These are phyloP conservation scores for Plutomurus gul DNA, from an alignment of 1,140 invertebrate species.

Conservation along the genomic window DNA sequence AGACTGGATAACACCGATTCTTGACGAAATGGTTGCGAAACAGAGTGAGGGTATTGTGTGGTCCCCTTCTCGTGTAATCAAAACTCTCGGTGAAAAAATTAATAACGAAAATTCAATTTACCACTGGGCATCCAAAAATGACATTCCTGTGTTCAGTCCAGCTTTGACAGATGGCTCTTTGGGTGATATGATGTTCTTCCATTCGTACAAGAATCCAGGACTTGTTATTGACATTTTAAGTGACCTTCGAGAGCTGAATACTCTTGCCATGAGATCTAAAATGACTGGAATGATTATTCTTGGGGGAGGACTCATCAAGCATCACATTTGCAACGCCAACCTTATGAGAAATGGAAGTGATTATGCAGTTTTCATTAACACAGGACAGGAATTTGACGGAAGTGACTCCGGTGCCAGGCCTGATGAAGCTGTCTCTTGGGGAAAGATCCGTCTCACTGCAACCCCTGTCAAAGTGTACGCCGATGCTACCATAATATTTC, in stretches of 20 bases:
- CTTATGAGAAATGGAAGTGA: constrained; percentile 99
- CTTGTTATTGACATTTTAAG: constrained; percentile 89
- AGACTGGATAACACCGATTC: constrained; percentile 94
- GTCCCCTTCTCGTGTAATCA: constrained; percentile 91
- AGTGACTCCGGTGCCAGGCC: constrained; percentile 96
- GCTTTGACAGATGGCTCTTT: constrained; percentile 97
- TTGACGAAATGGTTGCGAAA: constrained; percentile 89
- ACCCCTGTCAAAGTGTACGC: constrained; percentile 93
- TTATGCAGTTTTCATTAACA: constrained; percentile 95
- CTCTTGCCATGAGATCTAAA: constrained; percentile 90
- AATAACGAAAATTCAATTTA: constrained; percentile 90
- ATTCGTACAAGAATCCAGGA: constrained; percentile 90
- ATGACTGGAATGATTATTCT: constrained; percentile 97
- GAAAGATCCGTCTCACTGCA: constrained; percentile 82
- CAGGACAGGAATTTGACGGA: constrained; percentile 97
- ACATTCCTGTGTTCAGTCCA: constrained; percentile 97
- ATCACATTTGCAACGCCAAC: constrained; percentile 98
- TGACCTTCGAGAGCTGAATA: constrained; percentile 89
- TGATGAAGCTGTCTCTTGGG: constrained; percentile 98
- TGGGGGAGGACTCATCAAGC: constrained; percentile 96
- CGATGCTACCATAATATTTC: constrained; percentile 94
- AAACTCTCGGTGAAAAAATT: constrained; percentile 85
- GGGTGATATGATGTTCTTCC: constrained; percentile 99
- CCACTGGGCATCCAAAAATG: constrained; percentile 97
- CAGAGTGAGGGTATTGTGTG: constrained; percentile 77